These are phyloP conservation scores for Phortica magna DNA, from an alignment of 2,888 invertebrate genomes.

Conservation along the genomic window DNA sequence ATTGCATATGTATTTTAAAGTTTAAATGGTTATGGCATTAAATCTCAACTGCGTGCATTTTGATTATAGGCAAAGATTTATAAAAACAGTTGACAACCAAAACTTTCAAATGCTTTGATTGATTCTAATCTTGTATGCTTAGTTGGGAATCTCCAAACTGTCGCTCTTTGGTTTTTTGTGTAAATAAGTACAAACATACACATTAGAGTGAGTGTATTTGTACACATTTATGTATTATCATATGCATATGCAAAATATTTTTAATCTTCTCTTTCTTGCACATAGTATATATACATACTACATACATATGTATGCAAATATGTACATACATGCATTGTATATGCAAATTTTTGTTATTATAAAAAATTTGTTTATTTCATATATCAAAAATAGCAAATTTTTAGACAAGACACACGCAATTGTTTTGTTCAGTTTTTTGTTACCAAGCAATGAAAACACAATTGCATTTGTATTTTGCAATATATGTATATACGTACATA, in stretches of 20 bases:
- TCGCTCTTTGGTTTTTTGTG: too few relatives aligned
- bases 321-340: not conserved
- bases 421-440: conserved; percentile 39
- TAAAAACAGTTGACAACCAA: not conserved
- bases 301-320: not conserved
- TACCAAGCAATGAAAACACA: conserved; percentile 65
- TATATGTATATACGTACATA: not conserved
- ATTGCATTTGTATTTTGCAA: not conserved
- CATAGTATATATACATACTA: too few relatives aligned
- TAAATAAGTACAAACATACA: too few relatives aligned
- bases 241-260: too few relatives aligned
- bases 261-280: too few relatives aligned
- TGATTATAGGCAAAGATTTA: not conserved
- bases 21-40: too few relatives aligned
- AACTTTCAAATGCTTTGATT: not conserved
- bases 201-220: too few relatives aligned
- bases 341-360: not conserved
- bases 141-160: too few relatives aligned
- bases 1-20: too few relatives aligned
- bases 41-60: not conserved
- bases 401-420: not conserved
- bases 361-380: conserved; percentile 59
- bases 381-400: not conserved
- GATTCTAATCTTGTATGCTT: too few relatives aligned
- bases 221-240: too few relatives aligned